These are phyloP conservation scores for Calidris pygmaea DNA, from an alignment of 2,113 vertebrate species.

Conservation along the genomic window DNA sequence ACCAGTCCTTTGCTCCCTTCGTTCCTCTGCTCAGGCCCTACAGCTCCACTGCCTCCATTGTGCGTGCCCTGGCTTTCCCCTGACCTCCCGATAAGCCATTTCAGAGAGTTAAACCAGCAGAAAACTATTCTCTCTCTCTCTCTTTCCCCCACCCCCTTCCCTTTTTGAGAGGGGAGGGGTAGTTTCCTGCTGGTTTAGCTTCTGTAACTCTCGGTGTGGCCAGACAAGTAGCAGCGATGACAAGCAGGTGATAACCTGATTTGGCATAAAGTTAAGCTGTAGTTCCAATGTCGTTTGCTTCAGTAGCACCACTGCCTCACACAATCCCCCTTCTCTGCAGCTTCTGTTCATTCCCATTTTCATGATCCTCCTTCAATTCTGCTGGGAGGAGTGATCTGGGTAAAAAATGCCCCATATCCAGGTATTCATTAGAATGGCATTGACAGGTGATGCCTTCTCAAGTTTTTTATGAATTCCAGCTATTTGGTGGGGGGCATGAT, in stretches of 20 bases:
- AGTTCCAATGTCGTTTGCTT: background rate
- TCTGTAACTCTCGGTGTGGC: background rate
- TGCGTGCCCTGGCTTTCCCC: background rate
- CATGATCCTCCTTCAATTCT: background rate
- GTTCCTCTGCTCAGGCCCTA: background rate
- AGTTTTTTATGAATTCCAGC: background rate
- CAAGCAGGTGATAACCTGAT: slow-evolving; percentile 32
- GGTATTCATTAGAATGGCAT: background rate
- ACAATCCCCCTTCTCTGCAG: background rate
- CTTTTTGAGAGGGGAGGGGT: background rate
- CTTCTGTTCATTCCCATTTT: background rate
- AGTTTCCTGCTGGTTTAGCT: background rate
- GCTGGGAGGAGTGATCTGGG: background rate
- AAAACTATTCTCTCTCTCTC: background rate
- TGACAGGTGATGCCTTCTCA: background rate
- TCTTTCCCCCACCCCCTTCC: too few relatives aligned
- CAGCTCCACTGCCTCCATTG: background rate
- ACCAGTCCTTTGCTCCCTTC: background rate
- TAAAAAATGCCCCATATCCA: background rate
- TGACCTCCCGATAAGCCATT: slow-evolving; percentile 5
- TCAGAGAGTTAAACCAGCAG: background rate
- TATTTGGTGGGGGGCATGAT: background rate
- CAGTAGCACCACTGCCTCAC: background rate
- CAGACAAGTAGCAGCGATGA: background rate
- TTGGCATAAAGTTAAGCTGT: background rate